Evolutionary conservation across 2,888 invertebrate species (phyloP), one percentile per base, ranked within the genome.

Genomic region (Alloscopus bannaensis): DNA sequence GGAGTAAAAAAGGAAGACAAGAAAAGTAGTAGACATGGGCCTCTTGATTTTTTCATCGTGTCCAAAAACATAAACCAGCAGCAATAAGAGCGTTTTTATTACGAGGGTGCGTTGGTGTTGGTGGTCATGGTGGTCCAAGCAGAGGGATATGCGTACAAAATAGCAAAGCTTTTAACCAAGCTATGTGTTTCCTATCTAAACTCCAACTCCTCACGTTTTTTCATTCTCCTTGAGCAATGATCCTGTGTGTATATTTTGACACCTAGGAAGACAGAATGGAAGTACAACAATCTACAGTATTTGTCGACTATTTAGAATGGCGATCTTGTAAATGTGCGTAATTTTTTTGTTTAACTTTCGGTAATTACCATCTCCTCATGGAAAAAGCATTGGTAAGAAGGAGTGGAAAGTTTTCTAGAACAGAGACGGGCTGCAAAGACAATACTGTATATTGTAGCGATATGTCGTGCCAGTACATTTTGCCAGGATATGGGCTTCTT

Each of bases 31-130:
- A 42, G 40, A 16, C 20, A 22, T 42, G 42, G 40, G 62, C 24
- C 42, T 42, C 62, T 42, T 62, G 62, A 62, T 62, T 62, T 62
- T 62, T 62, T 62, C 62, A 62, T 62, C 62, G n/a, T 42, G 62
- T 62, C 62, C 62, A 26, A 62, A 40, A 22, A 62, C 40, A 62
- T 26, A 62, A 60, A 59, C 31, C 18, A 31, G 24, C 31, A 36
- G 36, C 24, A 59, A 59, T 42, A 40, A 42, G 26, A 62, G 42
- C 42, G 24, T 8, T 24, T 42, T 42, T 16, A 24, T 40, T 13
- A 29, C 22, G 20, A 28, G 16, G 4, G 6, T 3, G 57, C 29
- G 26, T 18, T 18, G 3, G 22, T 29, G 13, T 29, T 31, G 31
- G 8, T 55, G 26, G n/a, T n/a, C 28, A 28, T 55, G 3, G 47